Percentiles rank a stretch among this genome's conserved stretches.
phyloP scores from a whole-genome alignment of 2,113 vertebrate genomes.

The Semicossyphus pulcher region DNA sequence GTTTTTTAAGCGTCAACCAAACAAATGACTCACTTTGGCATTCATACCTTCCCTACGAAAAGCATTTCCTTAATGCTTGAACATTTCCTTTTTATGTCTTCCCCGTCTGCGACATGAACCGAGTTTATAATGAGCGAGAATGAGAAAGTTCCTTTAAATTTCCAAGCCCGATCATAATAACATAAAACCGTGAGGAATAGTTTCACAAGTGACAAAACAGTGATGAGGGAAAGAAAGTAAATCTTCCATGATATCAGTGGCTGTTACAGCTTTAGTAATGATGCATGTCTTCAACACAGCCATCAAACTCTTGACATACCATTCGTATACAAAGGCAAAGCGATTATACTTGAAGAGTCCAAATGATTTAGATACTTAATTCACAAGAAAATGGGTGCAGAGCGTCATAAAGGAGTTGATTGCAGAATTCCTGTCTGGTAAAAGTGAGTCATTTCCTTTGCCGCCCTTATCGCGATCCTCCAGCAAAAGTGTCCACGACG shows the following conservation, averaged over 20 bases:
- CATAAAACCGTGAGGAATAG: conserved; percentile 61
- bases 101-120: conserved; percentile 51
- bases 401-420: conserved; percentile 75
- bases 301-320: conserved; percentile 73
- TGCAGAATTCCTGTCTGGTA: conserved; percentile 66
- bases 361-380: conserved; percentile 75
- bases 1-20: conserved; percentile 76
- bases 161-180: conserved; percentile 47
- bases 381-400: conserved; percentile 56
- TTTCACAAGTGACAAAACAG: conserved; percentile 66
- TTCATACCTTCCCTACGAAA: conserved; percentile 65
- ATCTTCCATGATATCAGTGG: conserved; percentile 59
- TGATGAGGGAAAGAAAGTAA: conserved; percentile 55
- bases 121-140: conserved; percentile 56
- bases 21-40: conserved; percentile 71
- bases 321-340: conserved; percentile 76
- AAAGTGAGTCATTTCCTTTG: conserved; percentile 67
- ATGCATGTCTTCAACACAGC: conserved; percentile 70
- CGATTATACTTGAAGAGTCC: conserved; percentile 72
- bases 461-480: conserved; percentile 56
- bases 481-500: conserved; percentile 61
- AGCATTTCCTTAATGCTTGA: conserved; percentile 74
- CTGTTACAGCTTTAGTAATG: conserved; percentile 69
- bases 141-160: conserved; percentile 61
- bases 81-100: conserved; percentile 71